Evolutionary conservation across 2,797 vertebrate genomes (phyloP), one percentile per base, ranked within the genome.

Genomic region (Tamandua tetradactyla): DNA sequence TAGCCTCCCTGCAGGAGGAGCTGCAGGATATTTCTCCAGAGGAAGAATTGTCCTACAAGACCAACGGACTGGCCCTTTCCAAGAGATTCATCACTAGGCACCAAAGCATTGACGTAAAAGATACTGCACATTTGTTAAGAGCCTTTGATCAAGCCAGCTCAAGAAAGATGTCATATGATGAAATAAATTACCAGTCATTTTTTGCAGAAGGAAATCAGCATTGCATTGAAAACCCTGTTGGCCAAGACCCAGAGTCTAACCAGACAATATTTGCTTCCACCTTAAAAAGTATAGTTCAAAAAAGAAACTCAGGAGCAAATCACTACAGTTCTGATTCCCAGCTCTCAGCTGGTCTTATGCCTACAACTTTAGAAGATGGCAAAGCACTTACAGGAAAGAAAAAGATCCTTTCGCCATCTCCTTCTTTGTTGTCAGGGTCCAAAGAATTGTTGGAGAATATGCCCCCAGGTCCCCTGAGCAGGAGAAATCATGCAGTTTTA

Each of bases 311-410:
- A 1, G 99, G 99, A 8, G 96, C 98, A 74, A 98, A 98, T 97
- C 99, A 99, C 95, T 99, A 99, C 94, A 99, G 98, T 95, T 99
- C 99, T 0, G 98, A 99, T 96, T 99, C 99, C 78, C 99, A 99
- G 96, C 98, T 99, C 83, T 96, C 97, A 4, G 92, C 97, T 89
- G 87, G 98, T 97, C 93, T 98, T 88, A 88, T 89, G 64, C 97
- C 98, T 95, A 90, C 96, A 89, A 94, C 87, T 86, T 52, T 85
- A 71, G 98, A 98, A 88, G 98, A 98, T 8, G 95, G 96, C 72
- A 98, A 97, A 96, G 96, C 96, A 37, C 95, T 97, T 44, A 86
- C 66, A 47, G 98, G 98, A 95, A 99, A 98, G 95, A 98, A 98
- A 49, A 99, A 99, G 92, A 93, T 98, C 69, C 78, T 98, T 49